phyloP scores from a whole-genome alignment of 1,140 invertebrate genomes.

The Leptonema lineaticorne region DNA sequence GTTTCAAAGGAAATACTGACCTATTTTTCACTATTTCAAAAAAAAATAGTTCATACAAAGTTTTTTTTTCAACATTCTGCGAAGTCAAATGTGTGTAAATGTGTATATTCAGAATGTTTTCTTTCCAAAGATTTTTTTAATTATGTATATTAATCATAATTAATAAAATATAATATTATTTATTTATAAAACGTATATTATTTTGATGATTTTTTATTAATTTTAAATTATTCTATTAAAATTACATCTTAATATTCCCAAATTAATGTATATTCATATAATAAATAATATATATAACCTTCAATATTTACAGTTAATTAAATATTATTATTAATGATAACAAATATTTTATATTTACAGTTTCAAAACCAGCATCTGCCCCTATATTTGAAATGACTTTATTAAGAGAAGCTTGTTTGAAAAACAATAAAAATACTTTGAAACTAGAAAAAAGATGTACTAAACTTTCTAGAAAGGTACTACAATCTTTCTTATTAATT shows the following conservation, averaged over 20 bases:
- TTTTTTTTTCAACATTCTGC: too few relatives aligned
- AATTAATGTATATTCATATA: background rate
- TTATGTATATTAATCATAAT: too few relatives aligned
- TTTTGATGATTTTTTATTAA: too few relatives aligned
- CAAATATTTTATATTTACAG: slow-evolving; percentile 2
- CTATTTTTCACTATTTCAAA: too few relatives aligned
- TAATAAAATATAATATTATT: too few relatives aligned
- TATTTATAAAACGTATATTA: too few relatives aligned
- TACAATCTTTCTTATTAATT: background rate
- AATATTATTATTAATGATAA: background rate
- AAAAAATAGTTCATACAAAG: too few relatives aligned
- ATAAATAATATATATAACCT: background rate
- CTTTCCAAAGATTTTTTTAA: too few relatives aligned
- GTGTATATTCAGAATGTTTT: too few relatives aligned
- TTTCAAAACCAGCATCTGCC: background rate
- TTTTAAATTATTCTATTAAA: too few relatives aligned
- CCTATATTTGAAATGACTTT: background rate
- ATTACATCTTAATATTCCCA: background rate
- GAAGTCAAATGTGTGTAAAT: too few relatives aligned
- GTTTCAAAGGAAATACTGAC: too few relatives aligned
- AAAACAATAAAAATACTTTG: slow-evolving; percentile 15
- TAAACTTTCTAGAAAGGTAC: slow-evolving; percentile 10
- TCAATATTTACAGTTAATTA: background rate
- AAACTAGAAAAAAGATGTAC: slow-evolving; percentile 13
- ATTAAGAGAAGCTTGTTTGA: slow-evolving; percentile 13